Percentiles rank a stretch among this genome's conserved stretches.
These are phyloP conservation scores for Alitta virens DNA, from an alignment of 2,888 invertebrate species.

Conservation along the genomic window DNA sequence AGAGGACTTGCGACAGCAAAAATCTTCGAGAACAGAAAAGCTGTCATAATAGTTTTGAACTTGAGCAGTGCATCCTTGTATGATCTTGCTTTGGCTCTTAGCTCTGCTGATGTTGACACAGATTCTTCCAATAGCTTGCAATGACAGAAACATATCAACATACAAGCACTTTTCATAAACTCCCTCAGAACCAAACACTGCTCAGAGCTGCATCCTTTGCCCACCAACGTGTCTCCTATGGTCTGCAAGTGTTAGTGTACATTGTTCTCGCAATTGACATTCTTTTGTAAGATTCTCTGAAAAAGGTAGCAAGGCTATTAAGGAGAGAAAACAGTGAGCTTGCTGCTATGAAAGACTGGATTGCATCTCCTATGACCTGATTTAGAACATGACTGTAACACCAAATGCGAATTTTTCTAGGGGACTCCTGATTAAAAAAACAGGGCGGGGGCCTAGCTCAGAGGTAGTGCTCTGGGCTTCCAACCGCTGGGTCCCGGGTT, in stretches of 20 bases:
- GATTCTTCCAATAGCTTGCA: not conserved
- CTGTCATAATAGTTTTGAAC: not conserved
- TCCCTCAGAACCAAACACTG: not conserved
- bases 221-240: not conserved
- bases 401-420: not conserved
- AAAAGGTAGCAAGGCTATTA: not conserved
- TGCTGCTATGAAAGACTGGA: not conserved
- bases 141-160: not conserved
- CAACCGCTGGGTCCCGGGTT: too few relatives aligned
- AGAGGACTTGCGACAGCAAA: not conserved
- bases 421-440: constrained; percentile 2
- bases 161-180: not conserved
- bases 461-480: too few relatives aligned
- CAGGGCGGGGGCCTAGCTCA: too few relatives aligned
- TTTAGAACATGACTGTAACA: constrained; percentile 10
- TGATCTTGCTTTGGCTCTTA: not conserved
- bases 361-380: not conserved
- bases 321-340: constrained; percentile 8
- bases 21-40: not conserved
- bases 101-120: not conserved
- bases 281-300: constrained; percentile 42
- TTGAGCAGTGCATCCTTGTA: not conserved
- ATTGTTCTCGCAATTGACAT: constrained; percentile 15
- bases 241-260: not conserved
- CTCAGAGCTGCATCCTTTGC: constrained; percentile 1